A percentile compares a stretch with the other conserved stretches of the same genome.
Evolutionary conservation across 2,797 vertebrate species (phyloP).

Genomic region (Pampus argenteus): DNA sequence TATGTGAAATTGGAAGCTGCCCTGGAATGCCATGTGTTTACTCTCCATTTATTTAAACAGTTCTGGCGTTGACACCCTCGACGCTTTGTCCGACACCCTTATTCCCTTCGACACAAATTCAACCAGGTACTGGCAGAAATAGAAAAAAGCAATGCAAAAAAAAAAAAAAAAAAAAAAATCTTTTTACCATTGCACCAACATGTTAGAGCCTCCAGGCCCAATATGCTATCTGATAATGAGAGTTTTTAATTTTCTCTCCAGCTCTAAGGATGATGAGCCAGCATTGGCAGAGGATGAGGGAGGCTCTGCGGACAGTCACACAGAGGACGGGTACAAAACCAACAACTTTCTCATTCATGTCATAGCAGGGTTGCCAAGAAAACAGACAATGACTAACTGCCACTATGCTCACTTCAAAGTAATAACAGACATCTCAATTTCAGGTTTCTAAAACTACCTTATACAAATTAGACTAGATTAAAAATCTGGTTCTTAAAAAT

Average conservation of each 20-base stretch:
- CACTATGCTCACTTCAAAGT: slow-evolving; percentile 50
- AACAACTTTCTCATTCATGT: slow-evolving; percentile 62
- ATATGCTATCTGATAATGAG: slow-evolving; percentile 50
- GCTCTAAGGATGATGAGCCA: slow-evolving; percentile 55
- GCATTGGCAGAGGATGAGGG: slow-evolving; percentile 46
- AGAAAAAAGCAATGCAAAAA: slow-evolving; percentile 18
- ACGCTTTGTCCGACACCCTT: slow-evolving; percentile 66
- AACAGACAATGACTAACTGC: slow-evolving; percentile 26
- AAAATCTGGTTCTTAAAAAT: slow-evolving; percentile 30
- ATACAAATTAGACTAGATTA: slow-evolving; percentile 53
- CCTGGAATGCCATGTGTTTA: slow-evolving; percentile 48
- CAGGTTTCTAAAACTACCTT: slow-evolving; percentile 29
- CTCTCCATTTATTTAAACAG: slow-evolving; percentile 62
- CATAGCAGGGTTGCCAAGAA: slow-evolving; percentile 38
- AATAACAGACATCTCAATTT: slow-evolving; percentile 32
- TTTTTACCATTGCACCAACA: slow-evolving; percentile 11
- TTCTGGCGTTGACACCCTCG: slow-evolving; percentile 50
- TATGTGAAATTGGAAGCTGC: slow-evolving; percentile 33
- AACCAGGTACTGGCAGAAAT: slow-evolving; percentile 69
- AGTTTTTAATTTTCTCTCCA: slow-evolving; percentile 44
- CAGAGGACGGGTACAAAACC: slow-evolving; percentile 65
- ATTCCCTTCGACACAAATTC: slow-evolving; percentile 63
- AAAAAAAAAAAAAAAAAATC: slow-evolving; percentile 3
- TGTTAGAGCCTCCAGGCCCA: slow-evolving; percentile 14
- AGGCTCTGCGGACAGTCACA: slow-evolving; percentile 21